phyloP scores from a whole-genome alignment of 2,113 vertebrate species.

The Onychostruthus taczanowskii region DNA sequence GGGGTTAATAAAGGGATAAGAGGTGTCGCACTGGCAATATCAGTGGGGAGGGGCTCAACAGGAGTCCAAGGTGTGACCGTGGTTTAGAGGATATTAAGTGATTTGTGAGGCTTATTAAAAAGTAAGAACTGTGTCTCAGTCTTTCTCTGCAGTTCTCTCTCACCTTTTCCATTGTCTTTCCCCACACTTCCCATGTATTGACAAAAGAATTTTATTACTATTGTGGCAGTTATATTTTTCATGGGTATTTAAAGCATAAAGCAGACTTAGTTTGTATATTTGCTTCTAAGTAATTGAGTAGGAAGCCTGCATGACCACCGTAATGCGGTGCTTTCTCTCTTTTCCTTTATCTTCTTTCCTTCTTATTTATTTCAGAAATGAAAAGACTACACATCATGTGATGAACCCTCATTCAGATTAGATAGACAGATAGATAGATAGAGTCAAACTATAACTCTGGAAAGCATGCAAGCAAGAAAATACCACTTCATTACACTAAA shows the following conservation, averaged over 20 bases:
- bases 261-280: neutral
- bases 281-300: neutral
- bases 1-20: constrained; percentile 72
- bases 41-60: neutral
- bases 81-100: constrained; percentile 45
- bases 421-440: neutral
- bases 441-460: neutral
- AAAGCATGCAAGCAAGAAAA: neutral
- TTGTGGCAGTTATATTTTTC: neutral
- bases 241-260: neutral
- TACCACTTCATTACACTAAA: neutral
- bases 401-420: neutral
- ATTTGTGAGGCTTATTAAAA: constrained; percentile 57
- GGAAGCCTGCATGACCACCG: neutral
- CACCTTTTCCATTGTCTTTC: neutral
- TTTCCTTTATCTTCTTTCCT: neutral
- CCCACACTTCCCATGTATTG: neutral
- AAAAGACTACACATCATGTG: neutral
- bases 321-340: accelerated
- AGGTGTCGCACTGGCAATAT: constrained; percentile 2
- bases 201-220: neutral
- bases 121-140: neutral
- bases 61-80: constrained; percentile 27
- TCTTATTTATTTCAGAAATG: neutral
- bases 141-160: neutral